Evolutionary conservation across 2,888 invertebrate genomes (phyloP), one percentile per base, ranked within the genome.

Genomic region (Orgyia antiqua): DNA sequence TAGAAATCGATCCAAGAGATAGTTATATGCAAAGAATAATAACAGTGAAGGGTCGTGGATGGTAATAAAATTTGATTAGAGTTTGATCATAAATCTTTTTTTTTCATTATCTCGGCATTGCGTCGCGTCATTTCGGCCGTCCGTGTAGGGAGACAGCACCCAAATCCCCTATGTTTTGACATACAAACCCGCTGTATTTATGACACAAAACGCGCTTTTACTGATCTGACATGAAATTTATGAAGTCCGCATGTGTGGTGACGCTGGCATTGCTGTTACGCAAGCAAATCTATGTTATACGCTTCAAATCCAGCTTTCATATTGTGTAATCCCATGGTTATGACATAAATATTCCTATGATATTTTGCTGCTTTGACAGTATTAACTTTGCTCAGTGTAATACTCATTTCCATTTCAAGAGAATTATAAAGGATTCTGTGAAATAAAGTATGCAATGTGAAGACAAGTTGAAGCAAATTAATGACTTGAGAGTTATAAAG

Each of bases 101-200:
- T 83, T 86, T 79, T 82, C 80, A 82, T 83, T 82, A 82, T 78
- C 75, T 75, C 63, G 58, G 51, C 46, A 63, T 4, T 6, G 63
- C 72, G 69, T 64, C n/a, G 10, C 21, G 10, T 64, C 64, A 51
- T 67, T 67, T 67, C 58, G 60, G 53, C 52, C 59, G 61, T 61
- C 61, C 62, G 57, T 53, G 59, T 38, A 50, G 59, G 68, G 69
- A 61, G 69, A 64, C 51, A 62, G 13, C 64, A 54, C 65, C 69
- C 71, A 66, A 70, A 80, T 79, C 76, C 84, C 80, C 79, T 58
- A 78, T 83, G 78, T 84, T 86, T 78, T 86, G 84, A 86, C 84
- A 82, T 64, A 82, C 70, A 79, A 67, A 74, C 70, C 66, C 68
- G 58, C 52, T 61, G 71, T 78, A 78, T 80, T 79, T 82, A 80